A percentile compares a stretch with the other conserved stretches of the same genome.
phyloP scores from a whole-genome alignment of 2,113 vertebrate species.

The Calonectris borealis region DNA sequence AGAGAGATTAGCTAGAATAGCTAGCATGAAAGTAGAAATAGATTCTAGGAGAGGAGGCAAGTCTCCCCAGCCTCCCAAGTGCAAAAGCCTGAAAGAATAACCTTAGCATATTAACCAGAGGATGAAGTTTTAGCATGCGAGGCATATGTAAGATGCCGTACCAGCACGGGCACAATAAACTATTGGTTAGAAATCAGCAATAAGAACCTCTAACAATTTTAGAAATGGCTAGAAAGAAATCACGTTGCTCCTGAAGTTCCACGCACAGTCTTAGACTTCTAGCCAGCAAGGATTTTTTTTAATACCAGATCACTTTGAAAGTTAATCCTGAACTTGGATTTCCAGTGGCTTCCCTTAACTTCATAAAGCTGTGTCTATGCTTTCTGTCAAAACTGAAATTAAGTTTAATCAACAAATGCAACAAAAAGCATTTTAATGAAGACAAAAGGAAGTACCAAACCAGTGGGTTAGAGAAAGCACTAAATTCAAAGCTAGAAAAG shows the following conservation, averaged over 20 bases:
- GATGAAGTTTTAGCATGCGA: not conserved
- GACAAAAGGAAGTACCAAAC: not conserved
- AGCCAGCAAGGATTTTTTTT: not conserved
- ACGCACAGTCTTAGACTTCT: not conserved
- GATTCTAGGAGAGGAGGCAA: not conserved
- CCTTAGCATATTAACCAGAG: not conserved
- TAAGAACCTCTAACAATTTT: not conserved
- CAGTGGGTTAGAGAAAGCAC: not conserved
- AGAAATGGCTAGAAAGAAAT: not conserved
- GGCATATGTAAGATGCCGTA: rapidly evolving
- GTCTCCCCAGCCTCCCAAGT: not conserved
- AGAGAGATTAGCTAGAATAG: not conserved
- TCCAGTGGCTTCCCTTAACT: not conserved
- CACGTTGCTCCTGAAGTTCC: not conserved
- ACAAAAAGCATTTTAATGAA: not conserved
- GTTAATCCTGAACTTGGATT: not conserved
- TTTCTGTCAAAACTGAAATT: not conserved
- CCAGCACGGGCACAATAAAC: not conserved
- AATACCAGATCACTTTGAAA: not conserved
- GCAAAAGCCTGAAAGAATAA: not conserved
- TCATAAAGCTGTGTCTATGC: not conserved
- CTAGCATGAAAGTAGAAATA: not conserved
- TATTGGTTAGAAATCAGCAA: not conserved
- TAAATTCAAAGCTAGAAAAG: not conserved
- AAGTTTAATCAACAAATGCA: not conserved